Percentiles rank a stretch among this genome's conserved stretches.
These are phyloP conservation scores for Taenioides sp. DNA, from an alignment of 2,797 vertebrate genomes.

Conservation along the genomic window DNA sequence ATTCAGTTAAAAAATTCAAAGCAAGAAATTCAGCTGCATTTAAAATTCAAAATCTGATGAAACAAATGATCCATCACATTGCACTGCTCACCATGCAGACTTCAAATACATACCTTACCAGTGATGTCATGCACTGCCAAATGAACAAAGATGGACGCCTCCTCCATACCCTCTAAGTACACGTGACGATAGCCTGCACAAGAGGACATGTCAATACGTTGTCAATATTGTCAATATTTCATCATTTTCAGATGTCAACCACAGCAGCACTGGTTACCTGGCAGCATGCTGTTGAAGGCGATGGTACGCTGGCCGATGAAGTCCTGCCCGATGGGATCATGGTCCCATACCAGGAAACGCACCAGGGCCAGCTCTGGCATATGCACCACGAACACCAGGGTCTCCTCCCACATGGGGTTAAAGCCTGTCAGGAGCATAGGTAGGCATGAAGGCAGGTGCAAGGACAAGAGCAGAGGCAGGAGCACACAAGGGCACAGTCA, in stretches of 20 bases:
- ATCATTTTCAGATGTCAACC: neutral
- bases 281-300: constrained; percentile 94
- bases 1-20: too few species aligned
- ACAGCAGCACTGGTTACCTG: constrained; percentile 75
- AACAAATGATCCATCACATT: too few species aligned
- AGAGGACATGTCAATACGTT: neutral
- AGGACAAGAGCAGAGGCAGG: too few species aligned
- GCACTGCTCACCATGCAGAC: neutral
- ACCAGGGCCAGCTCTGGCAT: constrained; percentile 92
- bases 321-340: constrained; percentile 96
- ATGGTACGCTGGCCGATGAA: constrained; percentile 96
- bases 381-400: constrained; percentile 90
- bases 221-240: neutral
- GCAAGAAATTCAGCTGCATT: too few species aligned
- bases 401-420: constrained; percentile 99
- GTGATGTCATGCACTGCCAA: constrained; percentile 92
- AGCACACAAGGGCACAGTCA: too few species aligned
- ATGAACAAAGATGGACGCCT: constrained; percentile 97
- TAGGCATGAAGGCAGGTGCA: neutral
- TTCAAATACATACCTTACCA: constrained; percentile 92
- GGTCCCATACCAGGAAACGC: constrained; percentile 97
- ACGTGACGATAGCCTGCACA: constrained; percentile 91
- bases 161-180: constrained; percentile 97
- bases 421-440: constrained; percentile 78
- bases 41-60: too few species aligned